These are phyloP conservation scores for Dissostichus mawsoni DNA, from an alignment of 2,113 vertebrate species.

Conservation along the genomic window DNA sequence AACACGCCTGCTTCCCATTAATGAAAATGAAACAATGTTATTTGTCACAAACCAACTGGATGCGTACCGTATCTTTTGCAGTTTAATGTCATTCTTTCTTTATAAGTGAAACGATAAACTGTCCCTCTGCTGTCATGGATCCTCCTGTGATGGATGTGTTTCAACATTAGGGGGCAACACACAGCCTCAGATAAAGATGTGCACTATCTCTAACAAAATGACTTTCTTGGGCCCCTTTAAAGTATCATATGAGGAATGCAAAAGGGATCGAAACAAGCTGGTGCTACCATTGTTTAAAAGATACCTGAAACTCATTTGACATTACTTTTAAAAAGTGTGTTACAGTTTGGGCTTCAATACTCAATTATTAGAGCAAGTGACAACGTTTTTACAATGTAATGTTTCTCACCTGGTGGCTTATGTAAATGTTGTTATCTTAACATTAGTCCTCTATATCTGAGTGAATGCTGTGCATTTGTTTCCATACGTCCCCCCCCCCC, in stretches of 20 bases:
- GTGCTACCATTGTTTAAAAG: not conserved
- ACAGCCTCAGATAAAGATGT: constrained; percentile 5
- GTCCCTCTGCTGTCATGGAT: not conserved
- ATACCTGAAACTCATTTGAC: not conserved
- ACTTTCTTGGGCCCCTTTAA: not conserved
- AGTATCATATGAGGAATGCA: not conserved
- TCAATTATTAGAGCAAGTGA: not conserved
- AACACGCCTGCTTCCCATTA: too few relatives aligned
- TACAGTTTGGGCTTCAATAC: not conserved
- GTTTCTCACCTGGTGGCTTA: not conserved
- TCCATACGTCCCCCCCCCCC: too few relatives aligned
- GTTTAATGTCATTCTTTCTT: not conserved
- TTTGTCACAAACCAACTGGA: not conserved
- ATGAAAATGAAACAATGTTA: too few relatives aligned
- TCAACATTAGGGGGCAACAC: constrained; percentile 57
- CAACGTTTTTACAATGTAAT: not conserved
- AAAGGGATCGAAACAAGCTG: not conserved
- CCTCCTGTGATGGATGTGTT: constrained; percentile 19
- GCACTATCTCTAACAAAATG: not conserved
- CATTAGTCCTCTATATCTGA: too few relatives aligned
- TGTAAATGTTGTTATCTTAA: too few relatives aligned
- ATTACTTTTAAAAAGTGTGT: not conserved
- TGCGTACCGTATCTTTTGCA: not conserved
- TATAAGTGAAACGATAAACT: not conserved
- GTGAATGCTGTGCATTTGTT: too few relatives aligned